Percentiles rank a stretch among this genome's conserved stretches.
Conservation (phyloP, 2,888 invertebrate species). For the Gortyna flavago region DNA sequence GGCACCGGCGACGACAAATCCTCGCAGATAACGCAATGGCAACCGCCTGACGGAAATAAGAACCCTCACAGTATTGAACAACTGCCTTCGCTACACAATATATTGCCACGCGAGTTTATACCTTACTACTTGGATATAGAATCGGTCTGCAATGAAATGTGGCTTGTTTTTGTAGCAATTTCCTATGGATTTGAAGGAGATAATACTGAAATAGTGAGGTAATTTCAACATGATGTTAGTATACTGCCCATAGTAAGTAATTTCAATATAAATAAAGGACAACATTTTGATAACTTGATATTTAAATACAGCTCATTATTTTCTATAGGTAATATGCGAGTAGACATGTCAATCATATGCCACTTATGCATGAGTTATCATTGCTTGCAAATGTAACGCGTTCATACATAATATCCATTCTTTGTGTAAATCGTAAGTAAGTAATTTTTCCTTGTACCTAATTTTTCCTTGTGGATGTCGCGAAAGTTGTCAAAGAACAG, state of each 20-base stretch:
- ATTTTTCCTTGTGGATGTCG: background rate
- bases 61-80: constrained; percentile 57
- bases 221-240: constrained; percentile 47
- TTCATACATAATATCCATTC: constrained; percentile 4
- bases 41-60: constrained; percentile 72
- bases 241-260: constrained; percentile 9
- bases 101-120: constrained; percentile 49
- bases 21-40: constrained; percentile 69
- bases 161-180: constrained; percentile 52
- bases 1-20: constrained; percentile 73
- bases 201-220: constrained; percentile 57
- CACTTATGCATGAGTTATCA: constrained; percentile 7
- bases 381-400: background rate
- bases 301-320: constrained; percentile 30
- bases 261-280: constrained; percentile 22
- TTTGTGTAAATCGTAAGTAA: background rate
- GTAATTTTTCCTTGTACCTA: background rate
- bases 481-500: background rate
- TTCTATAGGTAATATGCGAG: constrained; percentile 9
- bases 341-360: constrained; percentile 26
- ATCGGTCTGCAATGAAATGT: constrained; percentile 18
- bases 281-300: constrained; percentile 30
- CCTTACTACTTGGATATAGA: constrained; percentile 39
- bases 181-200: constrained; percentile 53
- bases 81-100: constrained; percentile 53